Conservation (phyloP, 2,113 vertebrate genomes). For the Gracilinanus agilis region DNA sequence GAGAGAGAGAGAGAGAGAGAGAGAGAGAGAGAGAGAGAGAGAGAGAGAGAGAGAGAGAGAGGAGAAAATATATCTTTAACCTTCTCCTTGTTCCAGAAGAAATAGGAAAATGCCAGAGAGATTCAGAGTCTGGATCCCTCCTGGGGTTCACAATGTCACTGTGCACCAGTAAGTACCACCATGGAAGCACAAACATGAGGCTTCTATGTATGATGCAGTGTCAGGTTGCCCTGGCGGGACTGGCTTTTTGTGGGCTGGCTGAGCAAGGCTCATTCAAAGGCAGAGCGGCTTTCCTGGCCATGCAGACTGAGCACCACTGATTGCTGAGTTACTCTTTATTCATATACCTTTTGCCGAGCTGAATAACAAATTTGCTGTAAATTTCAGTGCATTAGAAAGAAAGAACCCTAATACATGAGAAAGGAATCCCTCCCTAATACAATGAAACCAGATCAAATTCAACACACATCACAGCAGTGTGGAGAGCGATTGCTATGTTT, state of each 20-base stretch:
- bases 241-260: background rate
- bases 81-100: constrained; percentile 11
- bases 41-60: background rate
- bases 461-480: constrained; percentile 68
- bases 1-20: background rate
- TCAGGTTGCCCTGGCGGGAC: constrained; percentile 56
- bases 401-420: constrained; percentile 8
- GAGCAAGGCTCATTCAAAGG: constrained; percentile 43
- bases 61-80: background rate
- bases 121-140: background rate
- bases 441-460: constrained; percentile 47
- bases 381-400: constrained; percentile 58
- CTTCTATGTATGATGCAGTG: constrained; percentile 23
- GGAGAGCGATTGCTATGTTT: constrained; percentile 63
- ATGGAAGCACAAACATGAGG: background rate
- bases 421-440: constrained; percentile 38
- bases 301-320: background rate
- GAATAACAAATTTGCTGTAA: constrained; percentile 44
- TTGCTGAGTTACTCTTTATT: constrained; percentile 63
- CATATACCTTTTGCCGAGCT: constrained; percentile 68
- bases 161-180: background rate
- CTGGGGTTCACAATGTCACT: background rate
- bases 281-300: background rate
- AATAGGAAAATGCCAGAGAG: background rate
- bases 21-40: background rate